phyloP scores from a whole-genome alignment of 2,888 invertebrate species.

The Melanostoma mellinum region DNA sequence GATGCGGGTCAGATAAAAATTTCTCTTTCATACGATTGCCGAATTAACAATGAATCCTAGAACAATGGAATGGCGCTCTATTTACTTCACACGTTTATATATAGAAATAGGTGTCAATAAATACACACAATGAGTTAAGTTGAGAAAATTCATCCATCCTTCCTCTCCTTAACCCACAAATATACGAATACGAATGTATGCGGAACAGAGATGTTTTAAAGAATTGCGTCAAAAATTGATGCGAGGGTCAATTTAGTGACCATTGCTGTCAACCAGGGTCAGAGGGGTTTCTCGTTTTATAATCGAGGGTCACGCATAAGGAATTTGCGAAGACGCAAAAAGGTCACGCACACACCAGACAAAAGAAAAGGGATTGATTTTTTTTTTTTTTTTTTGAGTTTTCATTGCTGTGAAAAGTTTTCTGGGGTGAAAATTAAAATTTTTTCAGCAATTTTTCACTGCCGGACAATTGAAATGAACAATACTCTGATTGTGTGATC shows the following conservation, averaged over 20 bases:
- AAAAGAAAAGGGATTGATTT: conserved; percentile 27
- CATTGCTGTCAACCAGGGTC: conserved; percentile 66
- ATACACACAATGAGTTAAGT: not conserved
- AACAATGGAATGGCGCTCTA: conserved; percentile 68
- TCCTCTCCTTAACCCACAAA: conserved; percentile 33
- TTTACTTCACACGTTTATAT: conserved; percentile 63
- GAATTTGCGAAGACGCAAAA: conserved; percentile 68
- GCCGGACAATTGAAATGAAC: conserved; percentile 57
- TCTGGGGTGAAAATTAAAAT: conserved; percentile 60
- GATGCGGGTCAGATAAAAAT: conserved; percentile 69
- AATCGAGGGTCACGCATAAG: conserved; percentile 66
- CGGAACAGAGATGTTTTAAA: conserved; percentile 62
- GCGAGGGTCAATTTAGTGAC: conserved; percentile 70
- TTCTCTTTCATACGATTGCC: conserved; percentile 30
- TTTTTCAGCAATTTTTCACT: conserved; percentile 68
- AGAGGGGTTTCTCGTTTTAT: conserved; percentile 29
- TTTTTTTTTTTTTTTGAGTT: conserved; percentile 25
- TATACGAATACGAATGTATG: conserved; percentile 18
- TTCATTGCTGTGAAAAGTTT: conserved; percentile 9
- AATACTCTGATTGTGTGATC: conserved; percentile 59
- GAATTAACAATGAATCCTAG: conserved; percentile 48
- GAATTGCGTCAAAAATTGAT: conserved; percentile 35
- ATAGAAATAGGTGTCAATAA: conserved; percentile 52
- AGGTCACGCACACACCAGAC: conserved; percentile 61
- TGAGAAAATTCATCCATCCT: conserved; percentile 18